Conservation (phyloP, 2,888 invertebrate species). For the Plagiodera versicolora region DNA sequence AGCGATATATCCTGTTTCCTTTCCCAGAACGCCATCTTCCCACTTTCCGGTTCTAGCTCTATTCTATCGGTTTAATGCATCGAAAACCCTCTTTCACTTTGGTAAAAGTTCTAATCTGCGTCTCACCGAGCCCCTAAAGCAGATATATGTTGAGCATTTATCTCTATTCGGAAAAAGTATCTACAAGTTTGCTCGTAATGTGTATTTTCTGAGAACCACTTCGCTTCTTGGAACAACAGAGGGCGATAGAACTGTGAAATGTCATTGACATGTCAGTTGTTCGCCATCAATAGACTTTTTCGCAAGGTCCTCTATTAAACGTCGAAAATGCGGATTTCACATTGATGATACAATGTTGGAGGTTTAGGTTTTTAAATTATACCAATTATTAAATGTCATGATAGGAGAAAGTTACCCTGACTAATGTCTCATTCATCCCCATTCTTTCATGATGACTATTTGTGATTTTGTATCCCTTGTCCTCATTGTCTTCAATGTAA, state of each 20-base stretch:
- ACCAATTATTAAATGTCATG: no score
- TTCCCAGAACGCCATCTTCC: constrained; percentile 14
- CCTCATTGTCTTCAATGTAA: no score
- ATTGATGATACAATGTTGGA: no score
- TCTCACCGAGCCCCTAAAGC: constrained; percentile 27
- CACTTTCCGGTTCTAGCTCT: constrained; percentile 14
- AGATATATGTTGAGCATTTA: constrained; percentile 31
- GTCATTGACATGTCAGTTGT: neutral
- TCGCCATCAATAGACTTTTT: no score
- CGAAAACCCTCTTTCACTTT: constrained; percentile 16
- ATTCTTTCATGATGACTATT: no score
- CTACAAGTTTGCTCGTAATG: constrained; percentile 11
- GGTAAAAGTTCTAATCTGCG: constrained; percentile 25
- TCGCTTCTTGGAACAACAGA: neutral
- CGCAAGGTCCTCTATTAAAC: no score
- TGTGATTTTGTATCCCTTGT: no score
- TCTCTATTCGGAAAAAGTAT: constrained; percentile 27
- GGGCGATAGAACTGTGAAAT: neutral
- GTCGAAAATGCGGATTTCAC: no score
- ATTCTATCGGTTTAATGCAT: constrained; percentile 19
- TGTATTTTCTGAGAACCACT: neutral
- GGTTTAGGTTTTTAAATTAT: no score
- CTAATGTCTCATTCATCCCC: no score
- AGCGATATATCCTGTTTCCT: constrained; percentile 16
- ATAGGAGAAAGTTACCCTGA: no score